These are phyloP conservation scores for Prochilodus magdalenae DNA, from an alignment of 2,113 vertebrate species.

Conservation along the genomic window DNA sequence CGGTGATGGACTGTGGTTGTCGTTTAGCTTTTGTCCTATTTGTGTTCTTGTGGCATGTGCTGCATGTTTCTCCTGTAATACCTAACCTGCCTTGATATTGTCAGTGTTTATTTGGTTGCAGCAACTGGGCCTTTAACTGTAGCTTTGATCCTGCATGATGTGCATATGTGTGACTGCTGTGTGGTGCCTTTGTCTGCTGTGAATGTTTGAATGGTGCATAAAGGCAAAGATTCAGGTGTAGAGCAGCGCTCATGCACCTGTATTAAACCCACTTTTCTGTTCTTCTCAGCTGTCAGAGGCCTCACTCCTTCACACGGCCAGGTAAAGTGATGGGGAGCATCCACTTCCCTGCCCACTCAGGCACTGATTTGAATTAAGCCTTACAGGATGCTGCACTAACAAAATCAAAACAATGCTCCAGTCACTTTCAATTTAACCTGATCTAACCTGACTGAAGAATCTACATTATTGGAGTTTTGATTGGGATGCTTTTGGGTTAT, in stretches of 20 bases:
- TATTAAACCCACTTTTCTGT: slow-evolving; percentile 73
- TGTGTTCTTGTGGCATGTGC: neutral
- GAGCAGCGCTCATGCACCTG: neutral
- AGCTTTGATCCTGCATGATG: slow-evolving; percentile 66
- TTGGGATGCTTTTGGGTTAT: slow-evolving; percentile 18
- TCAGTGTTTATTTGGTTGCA: slow-evolving; percentile 25
- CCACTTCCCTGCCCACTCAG: neutral
- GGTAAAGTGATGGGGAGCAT: slow-evolving; percentile 68
- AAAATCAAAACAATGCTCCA: slow-evolving; percentile 23
- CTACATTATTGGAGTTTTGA: neutral
- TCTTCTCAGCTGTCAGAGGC: slow-evolving; percentile 72
- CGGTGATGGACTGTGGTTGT: neutral
- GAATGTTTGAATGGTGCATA: slow-evolving; percentile 2
- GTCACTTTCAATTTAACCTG: neutral
- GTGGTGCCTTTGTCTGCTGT: slow-evolving; percentile 42
- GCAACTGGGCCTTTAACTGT: slow-evolving; percentile 26
- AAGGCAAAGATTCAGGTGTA: slow-evolving; percentile 17
- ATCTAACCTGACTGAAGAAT: neutral
- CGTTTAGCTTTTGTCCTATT: neutral
- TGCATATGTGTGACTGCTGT: slow-evolving; percentile 38
- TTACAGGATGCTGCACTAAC: slow-evolving; percentile 30
- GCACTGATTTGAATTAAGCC: slow-evolving; percentile 16
- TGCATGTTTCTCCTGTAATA: neutral
- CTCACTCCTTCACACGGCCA: slow-evolving; percentile 64
- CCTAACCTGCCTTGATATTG: slow-evolving; percentile 12